Conservation (phyloP, 2,113 vertebrate species). For the Prietella phreatophila region DNA sequence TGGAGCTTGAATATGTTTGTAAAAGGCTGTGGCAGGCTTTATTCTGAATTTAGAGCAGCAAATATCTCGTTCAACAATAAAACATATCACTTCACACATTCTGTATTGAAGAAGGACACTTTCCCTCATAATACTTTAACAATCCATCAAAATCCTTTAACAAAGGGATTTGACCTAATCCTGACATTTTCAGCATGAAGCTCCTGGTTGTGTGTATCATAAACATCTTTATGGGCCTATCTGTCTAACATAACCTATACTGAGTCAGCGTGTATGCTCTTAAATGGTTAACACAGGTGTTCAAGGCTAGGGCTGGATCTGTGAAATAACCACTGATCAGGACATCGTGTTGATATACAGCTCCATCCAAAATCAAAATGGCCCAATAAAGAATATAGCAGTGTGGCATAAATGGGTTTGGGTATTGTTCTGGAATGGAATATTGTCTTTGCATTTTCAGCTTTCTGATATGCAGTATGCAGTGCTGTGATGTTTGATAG, state of each 20-base stretch:
- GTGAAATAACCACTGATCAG: slow-evolving; percentile 33
- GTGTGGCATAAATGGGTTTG: slow-evolving; percentile 24
- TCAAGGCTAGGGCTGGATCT: slow-evolving; percentile 3
- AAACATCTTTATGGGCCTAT: slow-evolving; percentile 59
- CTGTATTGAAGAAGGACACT: slow-evolving; percentile 25
- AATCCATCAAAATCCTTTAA: slow-evolving; percentile 51
- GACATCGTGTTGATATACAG: slow-evolving; percentile 45
- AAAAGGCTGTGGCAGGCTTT: slow-evolving; percentile 15
- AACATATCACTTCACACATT: slow-evolving; percentile 56
- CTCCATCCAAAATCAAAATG: slow-evolving; percentile 34
- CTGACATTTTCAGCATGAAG: slow-evolving; percentile 62
- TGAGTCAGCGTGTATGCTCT: slow-evolving; percentile 30
- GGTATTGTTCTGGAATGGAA: background rate
- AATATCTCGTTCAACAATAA: slow-evolving; percentile 56
- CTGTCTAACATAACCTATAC: slow-evolving; percentile 55
- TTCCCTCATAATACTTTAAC: slow-evolving; percentile 44
- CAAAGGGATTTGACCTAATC: slow-evolving; percentile 61
- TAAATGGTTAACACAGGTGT: slow-evolving; percentile 21
- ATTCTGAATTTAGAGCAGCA: slow-evolving; percentile 50
- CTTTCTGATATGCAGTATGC: slow-evolving; percentile 12
- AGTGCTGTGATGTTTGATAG: slow-evolving; percentile 12
- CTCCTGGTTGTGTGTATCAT: slow-evolving; percentile 46
- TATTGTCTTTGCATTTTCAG: slow-evolving; percentile 21
- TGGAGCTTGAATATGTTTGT: slow-evolving; percentile 15
- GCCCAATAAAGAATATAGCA: slow-evolving; percentile 44